Conservation (phyloP, 2,797 vertebrate genomes). For the Tadarida brasiliensis region DNA sequence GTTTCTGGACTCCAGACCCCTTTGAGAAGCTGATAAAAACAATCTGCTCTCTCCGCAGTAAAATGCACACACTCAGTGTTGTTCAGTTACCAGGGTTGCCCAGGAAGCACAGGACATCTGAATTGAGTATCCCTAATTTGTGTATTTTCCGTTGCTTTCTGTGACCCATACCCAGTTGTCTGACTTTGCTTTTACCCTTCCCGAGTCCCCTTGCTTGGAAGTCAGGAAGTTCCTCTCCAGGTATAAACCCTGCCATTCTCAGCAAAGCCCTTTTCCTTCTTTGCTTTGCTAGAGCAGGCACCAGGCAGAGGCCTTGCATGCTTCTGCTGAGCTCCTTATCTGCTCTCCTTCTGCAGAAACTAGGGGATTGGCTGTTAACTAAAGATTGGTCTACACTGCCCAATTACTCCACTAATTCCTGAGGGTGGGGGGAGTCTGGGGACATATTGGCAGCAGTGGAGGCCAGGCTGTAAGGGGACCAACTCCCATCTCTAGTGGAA, state of each 20-base stretch:
- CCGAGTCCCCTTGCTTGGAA: not conserved
- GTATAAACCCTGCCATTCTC: not conserved
- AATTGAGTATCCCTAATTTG: not conserved
- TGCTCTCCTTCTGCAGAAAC: not conserved
- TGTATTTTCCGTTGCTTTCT: not conserved
- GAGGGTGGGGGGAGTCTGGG: not conserved
- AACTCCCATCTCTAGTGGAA: constrained; percentile 76
- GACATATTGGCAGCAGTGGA: constrained; percentile 38
- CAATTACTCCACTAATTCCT: constrained; percentile 57
- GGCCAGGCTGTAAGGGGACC: constrained; percentile 55
- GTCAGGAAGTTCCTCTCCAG: not conserved
- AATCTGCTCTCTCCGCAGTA: not conserved
- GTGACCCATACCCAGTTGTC: not conserved
- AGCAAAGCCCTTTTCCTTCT: not conserved
- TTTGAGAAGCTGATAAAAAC: constrained; percentile 49
- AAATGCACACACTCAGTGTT: not conserved
- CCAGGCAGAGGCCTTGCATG: not conserved
- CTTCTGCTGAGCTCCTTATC: not conserved
- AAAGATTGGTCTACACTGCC: constrained; percentile 53
- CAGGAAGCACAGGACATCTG: not conserved
- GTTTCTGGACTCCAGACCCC: not conserved
- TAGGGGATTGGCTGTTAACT: not conserved
- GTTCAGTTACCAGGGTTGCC: not conserved
- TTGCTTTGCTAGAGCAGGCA: not conserved
- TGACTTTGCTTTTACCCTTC: constrained; percentile 1